Evolutionary conservation across 2,113 vertebrate genomes (phyloP), one percentile per base, ranked within the genome.

Genomic region (Pterocles burchelli): DNA sequence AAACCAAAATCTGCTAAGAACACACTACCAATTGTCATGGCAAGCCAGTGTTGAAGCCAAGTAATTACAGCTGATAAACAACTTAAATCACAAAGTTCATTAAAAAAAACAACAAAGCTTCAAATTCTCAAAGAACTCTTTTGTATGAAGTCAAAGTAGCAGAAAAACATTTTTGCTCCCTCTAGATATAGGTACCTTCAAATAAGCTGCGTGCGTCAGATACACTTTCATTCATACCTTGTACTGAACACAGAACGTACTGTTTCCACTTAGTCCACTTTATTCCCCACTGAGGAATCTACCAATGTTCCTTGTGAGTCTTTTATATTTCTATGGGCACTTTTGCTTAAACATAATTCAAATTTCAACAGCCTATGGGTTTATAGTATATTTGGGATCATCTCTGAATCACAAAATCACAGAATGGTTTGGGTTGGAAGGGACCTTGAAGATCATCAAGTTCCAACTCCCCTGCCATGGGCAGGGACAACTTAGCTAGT

Each of bases 331-430:
- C 90, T 85, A 21, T 43, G 48, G 81, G 26, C 51, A 78, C 52
- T 92, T 85, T 55, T 59, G 62, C 51, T 90, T 74, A 80, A 76
- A 61, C 1, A 1, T 72, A 68, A 90, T 76, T 85, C 81, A 79
- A 68, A 79, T 91, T 90, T 96, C 73, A 93, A 34, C 43, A 91
- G 20, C 34, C 63, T 80, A 45, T 68, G 43, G 38, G 45, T 63
- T 89, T 90, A 93, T 34, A 48, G 33, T n/a, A 11, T 90, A 77
- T 51, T 90, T 89, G 70, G 70, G 83, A 96, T 91, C 43, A 87
- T 89, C 90, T 78, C 51, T 62, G 68, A 87, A 81, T 36, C 38
- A 38, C 38, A 5, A 12, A 41, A 41, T 41, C 38, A 41, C 38
- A 41, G 38, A 41, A 41, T 41, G 38, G 38, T 41, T 41, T 41